These are phyloP conservation scores for Caenorhabditis doughertyi DNA, from an alignment of 2,888 invertebrate species.

Conservation along the genomic window DNA sequence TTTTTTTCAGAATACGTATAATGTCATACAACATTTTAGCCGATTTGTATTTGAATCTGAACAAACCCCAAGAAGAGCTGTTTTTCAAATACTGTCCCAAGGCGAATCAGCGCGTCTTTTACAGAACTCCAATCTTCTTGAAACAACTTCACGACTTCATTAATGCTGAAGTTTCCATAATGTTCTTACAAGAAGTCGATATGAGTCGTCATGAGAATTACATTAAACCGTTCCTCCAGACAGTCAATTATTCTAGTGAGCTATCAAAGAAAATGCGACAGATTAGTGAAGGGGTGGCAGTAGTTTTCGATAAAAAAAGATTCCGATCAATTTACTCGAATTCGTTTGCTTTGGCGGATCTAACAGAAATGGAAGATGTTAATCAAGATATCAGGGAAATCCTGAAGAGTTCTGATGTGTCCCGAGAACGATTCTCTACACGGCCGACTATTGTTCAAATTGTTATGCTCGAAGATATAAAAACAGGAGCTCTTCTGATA, in stretches of 20 bases:
- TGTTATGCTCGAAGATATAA: not conserved
- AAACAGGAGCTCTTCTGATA: slow-evolving; percentile 68
- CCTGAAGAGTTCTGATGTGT: slow-evolving; percentile 21
- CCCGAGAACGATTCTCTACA: slow-evolving; percentile 8
- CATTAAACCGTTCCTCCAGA: slow-evolving; percentile 29
- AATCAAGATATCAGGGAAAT: slow-evolving; percentile 44
- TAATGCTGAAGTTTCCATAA: not conserved
- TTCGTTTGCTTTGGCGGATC: slow-evolving; percentile 12
- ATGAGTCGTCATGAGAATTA: slow-evolving; percentile 1
- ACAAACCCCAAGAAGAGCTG: slow-evolving; percentile 86
- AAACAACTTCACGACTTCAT: slow-evolving; percentile 89
- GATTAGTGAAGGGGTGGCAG: slow-evolving; percentile 17
- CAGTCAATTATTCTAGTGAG: slow-evolving; percentile 23
- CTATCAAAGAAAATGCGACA: slow-evolving; percentile 32
- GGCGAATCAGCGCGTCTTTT: slow-evolving; percentile 90
- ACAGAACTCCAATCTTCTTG: slow-evolving; percentile 90
- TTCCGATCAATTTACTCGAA: slow-evolving; percentile 30
- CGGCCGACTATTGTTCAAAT: slow-evolving; percentile 52
- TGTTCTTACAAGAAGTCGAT: slow-evolving; percentile 90
- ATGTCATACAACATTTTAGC: slow-evolving; percentile 89
- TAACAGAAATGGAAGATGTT: slow-evolving; percentile 16
- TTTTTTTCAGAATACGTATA: slow-evolving; percentile 64
- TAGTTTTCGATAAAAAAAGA: slow-evolving; percentile 27
- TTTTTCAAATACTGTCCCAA: slow-evolving; percentile 91
- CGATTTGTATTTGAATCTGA: slow-evolving; percentile 92